Evolutionary conservation across 2,797 vertebrate genomes (phyloP), one percentile per base, ranked within the genome.

Genomic region (Darevskia mixta): DNA sequence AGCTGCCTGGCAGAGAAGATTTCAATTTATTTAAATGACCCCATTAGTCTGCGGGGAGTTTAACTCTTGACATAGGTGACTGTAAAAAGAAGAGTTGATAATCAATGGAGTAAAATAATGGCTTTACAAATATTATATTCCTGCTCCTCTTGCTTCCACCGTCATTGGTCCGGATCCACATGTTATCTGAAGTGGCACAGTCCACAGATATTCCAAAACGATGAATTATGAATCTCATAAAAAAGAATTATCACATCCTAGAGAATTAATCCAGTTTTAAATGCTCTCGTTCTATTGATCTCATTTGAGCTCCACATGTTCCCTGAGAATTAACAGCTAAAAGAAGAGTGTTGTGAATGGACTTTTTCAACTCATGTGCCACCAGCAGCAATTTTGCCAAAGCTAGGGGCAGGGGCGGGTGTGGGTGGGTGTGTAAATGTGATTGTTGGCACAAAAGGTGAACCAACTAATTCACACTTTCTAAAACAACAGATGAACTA

Each of bases 1-100:
- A 94, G 86, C 89, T 91, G 78, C 80, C 77, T 82, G 17, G 35
- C 84, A 71, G 77, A 80, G 86, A 89, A 82, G 66, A 86, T 91
- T 92, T 89, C 71, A 86, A 45, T 94, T 55, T 89, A n/a, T 86
- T 91, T 90, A 87, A 92, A 81, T 86, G 79, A 93, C 91, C 43
- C 29, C 8, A 0, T 90, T 88, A 86, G 61, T 90, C 72, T 84
- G 55, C 87, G 86, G 13, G 29, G 18, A 89, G 78, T 87, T 35
- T 83, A 49, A 38, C 17, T 55, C 41, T 67, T 35, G 20, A 82
- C 20, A 49, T 58, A 71, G 23, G 23, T 67, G 43, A n/a, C 11
- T 27, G 29, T 64, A 49, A 45, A 82, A 82, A 69, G 45, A 64
- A 82, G 86, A 25, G 23, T 6, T 82, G 27, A 61, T 73, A 61